These are phyloP conservation scores for Anguilla anguilla DNA, from an alignment of 2,797 vertebrate species.

Conservation along the genomic window DNA sequence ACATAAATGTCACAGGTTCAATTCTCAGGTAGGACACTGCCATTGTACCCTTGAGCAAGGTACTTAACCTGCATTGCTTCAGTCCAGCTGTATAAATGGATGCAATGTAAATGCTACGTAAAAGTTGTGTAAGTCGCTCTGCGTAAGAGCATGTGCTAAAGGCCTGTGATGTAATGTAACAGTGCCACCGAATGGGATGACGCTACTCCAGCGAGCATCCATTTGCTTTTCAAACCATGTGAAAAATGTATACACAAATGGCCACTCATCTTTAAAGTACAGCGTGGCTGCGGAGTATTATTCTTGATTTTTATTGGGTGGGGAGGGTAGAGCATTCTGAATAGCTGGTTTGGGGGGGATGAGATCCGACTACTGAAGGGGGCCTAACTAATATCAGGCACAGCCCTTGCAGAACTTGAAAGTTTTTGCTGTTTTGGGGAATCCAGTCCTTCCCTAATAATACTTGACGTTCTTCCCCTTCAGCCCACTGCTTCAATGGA, in stretches of 20 bases:
- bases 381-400: not conserved
- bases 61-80: too few relatives aligned
- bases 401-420: not conserved
- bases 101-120: too few relatives aligned
- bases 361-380: not conserved
- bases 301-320: not conserved
- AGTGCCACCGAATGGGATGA: not conserved
- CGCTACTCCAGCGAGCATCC: not conserved
- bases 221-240: not conserved
- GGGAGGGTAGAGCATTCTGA: not conserved
- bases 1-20: too few relatives aligned
- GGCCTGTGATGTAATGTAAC: too few relatives aligned
- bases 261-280: not conserved
- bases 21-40: too few relatives aligned
- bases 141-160: too few relatives aligned
- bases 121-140: too few relatives aligned
- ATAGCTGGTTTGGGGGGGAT: not conserved
- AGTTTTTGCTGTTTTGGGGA: not conserved
- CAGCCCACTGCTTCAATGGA: constrained; percentile 62
- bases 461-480: not conserved
- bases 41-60: too few relatives aligned
- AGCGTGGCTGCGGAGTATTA: not conserved
- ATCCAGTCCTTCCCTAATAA: not conserved
- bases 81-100: too few relatives aligned
- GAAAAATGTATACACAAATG: not conserved